phyloP scores from a whole-genome alignment of 2,888 invertebrate species.

The Lottia gigantea region DNA sequence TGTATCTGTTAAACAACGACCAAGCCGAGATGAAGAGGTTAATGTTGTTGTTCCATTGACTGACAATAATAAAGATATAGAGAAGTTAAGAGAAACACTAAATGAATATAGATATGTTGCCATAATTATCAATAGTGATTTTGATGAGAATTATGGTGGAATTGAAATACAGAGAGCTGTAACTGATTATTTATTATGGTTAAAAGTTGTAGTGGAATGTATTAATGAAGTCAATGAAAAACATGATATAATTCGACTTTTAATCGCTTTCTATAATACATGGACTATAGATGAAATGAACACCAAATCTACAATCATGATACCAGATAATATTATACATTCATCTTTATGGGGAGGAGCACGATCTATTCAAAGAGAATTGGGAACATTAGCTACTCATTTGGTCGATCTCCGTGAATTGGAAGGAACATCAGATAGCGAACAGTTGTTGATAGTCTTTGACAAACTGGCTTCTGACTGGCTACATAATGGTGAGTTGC shows the following conservation, averaged over 20 bases:
- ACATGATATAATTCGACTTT: background rate
- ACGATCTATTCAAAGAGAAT: background rate
- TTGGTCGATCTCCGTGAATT: background rate
- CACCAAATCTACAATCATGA: background rate
- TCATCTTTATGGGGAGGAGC: background rate
- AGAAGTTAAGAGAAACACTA: background rate
- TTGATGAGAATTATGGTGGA: background rate
- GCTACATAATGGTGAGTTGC: too few species aligned
- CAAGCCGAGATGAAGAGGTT: background rate
- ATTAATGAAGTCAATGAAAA: conserved; percentile 6
- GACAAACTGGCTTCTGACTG: too few species aligned
- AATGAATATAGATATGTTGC: background rate
- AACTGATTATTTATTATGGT: background rate
- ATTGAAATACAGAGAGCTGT: background rate
- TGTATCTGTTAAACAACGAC: background rate
- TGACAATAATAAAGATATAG: background rate
- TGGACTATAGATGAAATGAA: background rate
- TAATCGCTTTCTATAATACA: background rate
- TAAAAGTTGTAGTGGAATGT: background rate
- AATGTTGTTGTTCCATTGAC: background rate
- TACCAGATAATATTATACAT: background rate
- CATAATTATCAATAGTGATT: background rate
- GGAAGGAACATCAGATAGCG: too few species aligned
- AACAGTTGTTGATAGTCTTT: too few species aligned
- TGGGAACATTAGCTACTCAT: background rate